Evolutionary conservation across 2,888 invertebrate genomes (phyloP).

Genomic region (Gisinianus flammeolus): DNA sequence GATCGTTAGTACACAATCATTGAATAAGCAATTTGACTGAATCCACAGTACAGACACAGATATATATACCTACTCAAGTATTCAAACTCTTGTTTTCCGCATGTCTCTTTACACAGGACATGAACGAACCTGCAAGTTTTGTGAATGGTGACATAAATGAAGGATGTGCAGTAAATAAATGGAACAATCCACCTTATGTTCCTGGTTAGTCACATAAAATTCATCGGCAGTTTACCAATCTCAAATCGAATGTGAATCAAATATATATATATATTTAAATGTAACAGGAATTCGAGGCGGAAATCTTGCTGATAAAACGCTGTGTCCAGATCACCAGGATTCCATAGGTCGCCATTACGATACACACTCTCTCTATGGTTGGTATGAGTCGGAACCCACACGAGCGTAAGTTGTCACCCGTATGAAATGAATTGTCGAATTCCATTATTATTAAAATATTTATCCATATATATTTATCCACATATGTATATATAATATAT

Average conservation of each 20-base stretch:
- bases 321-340: constrained; percentile 46
- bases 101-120: constrained; percentile 68
- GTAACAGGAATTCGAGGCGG: constrained; percentile 69
- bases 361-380: constrained; percentile 78
- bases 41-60: no score
- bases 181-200: constrained; percentile 73
- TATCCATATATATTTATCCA: no score
- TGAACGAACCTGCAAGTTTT: constrained; percentile 90
- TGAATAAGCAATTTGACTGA: no score
- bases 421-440: no score
- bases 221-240: constrained; percentile 48
- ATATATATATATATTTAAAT: not conserved
- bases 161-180: constrained; percentile 66
- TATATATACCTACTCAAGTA: no score
- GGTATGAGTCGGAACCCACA: constrained; percentile 54
- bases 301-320: constrained; percentile 69
- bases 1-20: constrained; percentile 50
- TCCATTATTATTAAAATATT: no score
- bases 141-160: constrained; percentile 67
- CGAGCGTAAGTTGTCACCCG: constrained; percentile 45
- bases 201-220: constrained; percentile 70
- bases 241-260: not conserved
- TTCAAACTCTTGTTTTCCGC: constrained; percentile 2
- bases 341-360: constrained; percentile 74
- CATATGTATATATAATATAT: no score